Base-by-base conservation (phyloP, 2,888 invertebrate species). In the Muschampia plurimacula region DNA sequence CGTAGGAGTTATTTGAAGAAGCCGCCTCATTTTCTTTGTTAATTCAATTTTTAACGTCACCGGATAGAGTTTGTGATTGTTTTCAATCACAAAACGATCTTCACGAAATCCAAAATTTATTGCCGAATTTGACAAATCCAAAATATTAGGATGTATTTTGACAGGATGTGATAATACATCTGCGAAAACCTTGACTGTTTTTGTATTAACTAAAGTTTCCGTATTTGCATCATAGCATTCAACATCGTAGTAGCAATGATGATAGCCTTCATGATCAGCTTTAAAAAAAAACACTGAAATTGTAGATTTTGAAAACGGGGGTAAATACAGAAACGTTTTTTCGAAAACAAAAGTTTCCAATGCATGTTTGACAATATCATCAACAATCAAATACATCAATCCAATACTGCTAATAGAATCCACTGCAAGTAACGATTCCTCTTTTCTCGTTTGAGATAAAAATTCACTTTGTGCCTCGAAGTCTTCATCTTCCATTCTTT, bases 161-260 rank as follows among this genome's bases (percentile, higher is more conserved):
- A 93, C 79, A 13, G 93, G 92, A 81, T 89, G 84, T 6, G 88
- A 84, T 63, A 91, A 77, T 69, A 89, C 81, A 80, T 92, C 90
- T 15, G 87, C 87, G 70, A 85, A 89, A 13, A 93, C 78, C 79
- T 82, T 86, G 0, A 86, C 69, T 8, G 80, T 83, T 83, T 86
- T 90, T 5, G 78, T 85, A 10, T 82, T 74, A 13, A 86, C 60
- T 2, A 84, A 67, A 22, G 80, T 74, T 28, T 85, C 78, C 9
- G 85, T 85, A 44, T 80, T 67, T 13, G 80, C 74, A 65, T 89
- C 84, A 67, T 75, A 80, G 74, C 91, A 85, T 65, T 86, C 79
- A 39, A 92, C 78, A 74, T 89, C 85, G 75, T 89, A 93, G 72
- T 81, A 86, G 70, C 80, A 78, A 67, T 93, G 90, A 78, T 93